Evolutionary conservation across 1,140 invertebrate species (phyloP).

Genomic region (Bombus confusus): DNA sequence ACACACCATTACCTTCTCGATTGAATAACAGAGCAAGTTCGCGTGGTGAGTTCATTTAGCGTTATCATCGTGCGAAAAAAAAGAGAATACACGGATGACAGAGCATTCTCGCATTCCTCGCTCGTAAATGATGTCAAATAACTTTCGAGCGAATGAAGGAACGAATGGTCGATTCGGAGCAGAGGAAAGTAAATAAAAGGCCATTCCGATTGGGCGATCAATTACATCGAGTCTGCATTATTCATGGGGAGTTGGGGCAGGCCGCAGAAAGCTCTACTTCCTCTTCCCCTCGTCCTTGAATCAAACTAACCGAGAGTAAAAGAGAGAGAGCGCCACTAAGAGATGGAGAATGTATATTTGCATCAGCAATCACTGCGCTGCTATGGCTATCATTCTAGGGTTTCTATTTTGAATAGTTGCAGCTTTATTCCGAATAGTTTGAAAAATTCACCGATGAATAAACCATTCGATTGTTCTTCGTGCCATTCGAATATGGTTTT

Average conservation of each 20-base stretch:
- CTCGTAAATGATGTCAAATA: conserved; percentile 80
- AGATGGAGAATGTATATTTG: conserved; percentile 72
- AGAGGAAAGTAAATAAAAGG: conserved; percentile 82
- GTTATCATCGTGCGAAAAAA: conserved; percentile 47
- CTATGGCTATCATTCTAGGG: conserved; percentile 68
- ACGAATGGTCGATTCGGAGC: conserved; percentile 73
- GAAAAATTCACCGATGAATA: conserved; percentile 65
- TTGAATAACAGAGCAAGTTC: conserved; percentile 31
- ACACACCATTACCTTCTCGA: conserved; percentile 35
- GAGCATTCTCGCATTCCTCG: conserved; percentile 68
- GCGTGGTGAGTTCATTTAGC: conserved; percentile 40
- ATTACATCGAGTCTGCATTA: conserved; percentile 82
- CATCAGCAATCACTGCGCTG: conserved; percentile 74
- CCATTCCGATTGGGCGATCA: conserved; percentile 83
- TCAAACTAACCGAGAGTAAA: conserved; percentile 65
- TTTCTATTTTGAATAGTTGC: conserved; percentile 66
- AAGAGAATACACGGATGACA: neutral
- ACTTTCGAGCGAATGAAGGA: conserved; percentile 76
- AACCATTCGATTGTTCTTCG: conserved; percentile 2
- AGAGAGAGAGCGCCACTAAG: conserved; percentile 32
- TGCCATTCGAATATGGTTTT: neutral
- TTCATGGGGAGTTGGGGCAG: conserved; percentile 80
- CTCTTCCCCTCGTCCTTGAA: conserved; percentile 69
- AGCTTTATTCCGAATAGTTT: conserved; percentile 70
- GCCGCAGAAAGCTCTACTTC: conserved; percentile 79